phyloP scores from a whole-genome alignment of 1,140 invertebrate species.

The Heterodera carotae region DNA sequence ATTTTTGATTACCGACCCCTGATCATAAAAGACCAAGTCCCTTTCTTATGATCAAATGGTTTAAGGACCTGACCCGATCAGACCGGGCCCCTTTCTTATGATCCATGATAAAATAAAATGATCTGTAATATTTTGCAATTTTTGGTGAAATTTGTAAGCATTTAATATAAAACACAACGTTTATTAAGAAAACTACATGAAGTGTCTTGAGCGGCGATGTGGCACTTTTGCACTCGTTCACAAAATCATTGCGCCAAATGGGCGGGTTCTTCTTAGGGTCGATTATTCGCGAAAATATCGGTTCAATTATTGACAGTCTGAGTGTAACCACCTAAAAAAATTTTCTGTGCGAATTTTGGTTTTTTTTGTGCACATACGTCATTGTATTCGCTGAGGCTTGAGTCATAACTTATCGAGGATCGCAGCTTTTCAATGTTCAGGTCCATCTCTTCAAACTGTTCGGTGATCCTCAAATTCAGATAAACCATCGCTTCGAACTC shows the following conservation, averaged over 20 bases:
- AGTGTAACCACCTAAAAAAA: background rate
- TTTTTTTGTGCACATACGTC: background rate
- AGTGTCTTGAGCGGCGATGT: background rate
- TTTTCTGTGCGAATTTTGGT: background rate
- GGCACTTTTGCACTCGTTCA: background rate
- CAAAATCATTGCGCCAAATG: background rate
- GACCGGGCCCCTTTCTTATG: no score
- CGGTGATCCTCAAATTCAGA: background rate
- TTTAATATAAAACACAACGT: no score
- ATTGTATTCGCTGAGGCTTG: background rate
- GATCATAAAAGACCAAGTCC: no score
- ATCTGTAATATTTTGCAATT: no score
- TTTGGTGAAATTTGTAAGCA: no score
- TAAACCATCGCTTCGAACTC: background rate
- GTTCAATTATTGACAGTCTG: background rate
- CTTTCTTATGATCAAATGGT: no score
- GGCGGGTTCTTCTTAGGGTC: background rate
- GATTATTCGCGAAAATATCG: background rate
- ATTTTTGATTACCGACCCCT: no score
- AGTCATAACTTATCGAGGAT: background rate
- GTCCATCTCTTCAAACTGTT: slow-evolving; percentile 2
- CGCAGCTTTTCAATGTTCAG: background rate
- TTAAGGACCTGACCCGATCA: no score
- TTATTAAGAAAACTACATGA: background rate
- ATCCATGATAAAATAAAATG: no score